Base-by-base conservation (phyloP, 2,113 vertebrate genomes). In the Heliornis fulica region DNA sequence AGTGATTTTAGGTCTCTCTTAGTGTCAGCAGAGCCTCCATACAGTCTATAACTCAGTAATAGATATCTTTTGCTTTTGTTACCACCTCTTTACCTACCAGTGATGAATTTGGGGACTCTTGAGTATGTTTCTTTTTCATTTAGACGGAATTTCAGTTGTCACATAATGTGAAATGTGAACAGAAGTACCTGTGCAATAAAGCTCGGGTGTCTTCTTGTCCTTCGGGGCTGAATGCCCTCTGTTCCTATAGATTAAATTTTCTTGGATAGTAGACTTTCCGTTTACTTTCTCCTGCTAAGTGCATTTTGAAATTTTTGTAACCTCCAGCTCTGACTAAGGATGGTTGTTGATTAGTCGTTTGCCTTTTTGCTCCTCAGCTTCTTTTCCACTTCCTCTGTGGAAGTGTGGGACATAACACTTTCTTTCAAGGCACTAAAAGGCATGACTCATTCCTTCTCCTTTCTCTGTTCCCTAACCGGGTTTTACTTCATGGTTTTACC, bases 391-490 rank as follows among this genome's bases (percentile, higher is more conserved):
- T 11, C 64, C 72, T 51, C 10, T 5, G 61, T 86, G 71, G 78
- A 43, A n/a, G 66, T 53, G 75, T 57, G 81, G 89, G 60, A 66
- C 81, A 48, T 17, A 1, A 4, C 76, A 20, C 53, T 59, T 71
- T 23, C 64, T 64, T 61, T 40, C 76, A 25, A 45, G 51, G 72
- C 69, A 28, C 57, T 60, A 2, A 25, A 28, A 89, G 43, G 31
- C 41, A 5, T 87, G 80, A 89, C 56, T 95, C 87, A 91, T 19
- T 77, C 51, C 80, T 87, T 50, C 85, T 61, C 43, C 34, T 75
- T 65, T 40, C 26, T 68, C 77, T 83, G 56, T 60, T 71, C 57
- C 78, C 61, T 77, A 31, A 11, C 45, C 56, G 31, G 61, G 29
- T 64, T 80, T 79, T 94, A 19, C 91, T 38, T 64, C 53, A 15